Evolutionary conservation across 2,797 vertebrate species (phyloP).

Genomic region (Lutjanus argentimaculatus): DNA sequence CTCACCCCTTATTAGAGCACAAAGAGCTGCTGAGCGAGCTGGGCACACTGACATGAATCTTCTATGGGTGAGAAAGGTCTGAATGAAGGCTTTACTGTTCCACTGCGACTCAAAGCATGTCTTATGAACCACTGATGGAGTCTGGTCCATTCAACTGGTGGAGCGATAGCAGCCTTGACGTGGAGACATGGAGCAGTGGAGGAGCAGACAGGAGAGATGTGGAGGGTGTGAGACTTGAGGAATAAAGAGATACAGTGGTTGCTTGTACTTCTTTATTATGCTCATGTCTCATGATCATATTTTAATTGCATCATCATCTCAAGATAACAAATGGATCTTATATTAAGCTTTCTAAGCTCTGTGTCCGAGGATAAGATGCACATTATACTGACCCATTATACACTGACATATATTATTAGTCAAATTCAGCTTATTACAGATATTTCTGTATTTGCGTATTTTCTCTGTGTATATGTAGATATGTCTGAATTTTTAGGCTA

Average conservation of each 20-base stretch:
- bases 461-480: too few species aligned
- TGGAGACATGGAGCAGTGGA: neutral
- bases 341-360: neutral
- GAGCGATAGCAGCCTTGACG: conserved; percentile 26
- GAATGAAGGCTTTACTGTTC: conserved; percentile 44
- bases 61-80: neutral
- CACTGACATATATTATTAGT: too few species aligned
- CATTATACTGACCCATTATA: neutral
- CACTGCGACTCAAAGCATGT: conserved; percentile 2
- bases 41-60: conserved; percentile 1
- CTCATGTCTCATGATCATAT: neutral
- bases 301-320: neutral
- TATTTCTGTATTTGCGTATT: neutral
- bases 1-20: conserved; percentile 39
- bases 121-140: conserved; percentile 10
- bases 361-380: neutral
- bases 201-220: conserved; percentile 1
- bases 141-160: conserved; percentile 1
- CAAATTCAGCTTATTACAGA: neutral
- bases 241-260: neutral
- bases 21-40: conserved; percentile 47
- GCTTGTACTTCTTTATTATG: neutral
- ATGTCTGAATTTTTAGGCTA: too few species aligned
- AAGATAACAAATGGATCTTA: neutral
- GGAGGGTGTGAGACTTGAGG: neutral